Conservation (phyloP, 1,140 invertebrate species). For the Marisa cornuarietis region DNA sequence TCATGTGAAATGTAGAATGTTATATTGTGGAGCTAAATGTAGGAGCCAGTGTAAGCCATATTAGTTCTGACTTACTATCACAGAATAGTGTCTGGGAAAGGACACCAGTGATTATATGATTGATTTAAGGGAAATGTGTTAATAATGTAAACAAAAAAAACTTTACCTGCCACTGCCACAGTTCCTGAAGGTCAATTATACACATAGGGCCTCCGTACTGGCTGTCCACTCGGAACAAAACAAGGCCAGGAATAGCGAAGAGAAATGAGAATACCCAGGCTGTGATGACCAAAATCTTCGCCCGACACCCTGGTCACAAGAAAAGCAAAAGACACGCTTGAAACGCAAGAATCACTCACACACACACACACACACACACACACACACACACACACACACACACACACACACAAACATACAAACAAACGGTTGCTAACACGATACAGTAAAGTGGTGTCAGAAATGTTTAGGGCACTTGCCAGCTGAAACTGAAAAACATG, state of each 20-base stretch:
- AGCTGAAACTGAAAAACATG: too few relatives aligned
- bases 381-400: not conserved
- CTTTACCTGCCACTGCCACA: slow-evolving; percentile 75
- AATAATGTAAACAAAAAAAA: not conserved
- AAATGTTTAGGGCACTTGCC: too few relatives aligned
- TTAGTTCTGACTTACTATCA: too few relatives aligned
- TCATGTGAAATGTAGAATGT: too few relatives aligned
- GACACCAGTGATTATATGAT: too few relatives aligned
- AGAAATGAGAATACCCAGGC: slow-evolving; percentile 85
- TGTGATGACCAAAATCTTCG: slow-evolving; percentile 78
- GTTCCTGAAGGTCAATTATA: slow-evolving; percentile 85
- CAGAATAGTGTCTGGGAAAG: too few relatives aligned
- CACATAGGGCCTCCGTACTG: slow-evolving; percentile 78
- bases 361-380: slow-evolving; percentile 6
- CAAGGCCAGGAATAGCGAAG: slow-evolving; percentile 84
- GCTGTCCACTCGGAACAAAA: slow-evolving; percentile 61
- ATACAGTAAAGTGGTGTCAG: too few relatives aligned
- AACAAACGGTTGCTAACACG: not conserved
- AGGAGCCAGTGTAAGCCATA: too few relatives aligned
- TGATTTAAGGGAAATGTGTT: too few relatives aligned
- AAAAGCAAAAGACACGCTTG: not conserved
- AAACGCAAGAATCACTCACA: not conserved
- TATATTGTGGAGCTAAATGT: too few relatives aligned
- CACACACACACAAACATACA: slow-evolving; percentile 6
- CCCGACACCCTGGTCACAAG: slow-evolving; percentile 79